These are phyloP conservation scores for Gasterosteus aculeatus DNA, from an alignment of 2,113 vertebrate genomes.

Conservation along the genomic window DNA sequence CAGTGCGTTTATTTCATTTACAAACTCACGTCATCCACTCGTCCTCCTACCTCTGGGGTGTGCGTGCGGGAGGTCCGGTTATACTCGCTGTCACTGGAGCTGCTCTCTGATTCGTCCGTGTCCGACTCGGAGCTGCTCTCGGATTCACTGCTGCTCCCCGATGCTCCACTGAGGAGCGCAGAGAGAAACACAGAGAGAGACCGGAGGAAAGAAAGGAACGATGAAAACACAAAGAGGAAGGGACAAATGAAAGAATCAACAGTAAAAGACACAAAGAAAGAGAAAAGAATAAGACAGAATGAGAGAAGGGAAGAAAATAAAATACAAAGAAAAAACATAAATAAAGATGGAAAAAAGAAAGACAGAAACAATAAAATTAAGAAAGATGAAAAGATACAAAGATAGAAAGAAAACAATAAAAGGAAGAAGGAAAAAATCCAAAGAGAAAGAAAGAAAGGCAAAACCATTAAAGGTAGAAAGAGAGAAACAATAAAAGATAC, in stretches of 20 bases:
- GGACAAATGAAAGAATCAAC: background rate
- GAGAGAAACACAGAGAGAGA: constrained; percentile 3
- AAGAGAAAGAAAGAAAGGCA: background rate
- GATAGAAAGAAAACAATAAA: too few species aligned
- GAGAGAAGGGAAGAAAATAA: too few species aligned
- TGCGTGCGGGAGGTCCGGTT: constrained; percentile 87
- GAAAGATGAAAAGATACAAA: too few species aligned
- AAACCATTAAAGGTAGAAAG: background rate
- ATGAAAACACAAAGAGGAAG: too few species aligned
- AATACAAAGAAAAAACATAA: too few species aligned
- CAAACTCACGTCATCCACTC: background rate
- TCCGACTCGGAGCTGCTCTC: constrained; percentile 95
- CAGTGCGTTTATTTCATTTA: background rate
- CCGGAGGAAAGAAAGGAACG: background rate
- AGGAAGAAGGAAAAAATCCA: background rate
- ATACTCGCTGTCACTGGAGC: constrained; percentile 93
- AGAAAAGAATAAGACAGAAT: too few species aligned
- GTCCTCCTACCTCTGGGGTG: constrained; percentile 88
- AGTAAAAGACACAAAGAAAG: background rate
- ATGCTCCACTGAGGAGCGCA: constrained; percentile 78
- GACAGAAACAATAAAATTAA: too few species aligned
- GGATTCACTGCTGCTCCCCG: constrained; percentile 93
- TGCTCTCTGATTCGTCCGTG: constrained; percentile 91
- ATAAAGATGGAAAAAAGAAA: too few species aligned
- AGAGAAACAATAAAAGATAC: background rate